These are phyloP conservation scores for Eupeodes corollae DNA, from an alignment of 1,140 invertebrate species.

Conservation along the genomic window DNA sequence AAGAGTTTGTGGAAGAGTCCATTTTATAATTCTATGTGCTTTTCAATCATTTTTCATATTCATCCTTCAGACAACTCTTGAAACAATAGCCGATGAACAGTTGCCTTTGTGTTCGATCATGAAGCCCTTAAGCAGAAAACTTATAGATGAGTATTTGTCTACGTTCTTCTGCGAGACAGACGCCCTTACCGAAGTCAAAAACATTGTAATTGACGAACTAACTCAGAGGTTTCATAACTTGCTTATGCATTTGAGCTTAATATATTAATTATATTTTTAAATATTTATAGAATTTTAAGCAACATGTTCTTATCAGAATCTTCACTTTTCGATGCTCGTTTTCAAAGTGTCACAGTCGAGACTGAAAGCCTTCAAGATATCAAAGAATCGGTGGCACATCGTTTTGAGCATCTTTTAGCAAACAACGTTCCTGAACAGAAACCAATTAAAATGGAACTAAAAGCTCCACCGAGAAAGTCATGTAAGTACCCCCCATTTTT, in stretches of 20 bases:
- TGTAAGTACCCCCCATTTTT: too few relatives aligned
- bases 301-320: neutral
- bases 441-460: too few relatives aligned
- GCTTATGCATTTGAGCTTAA: too few relatives aligned
- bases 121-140: conserved; percentile 43
- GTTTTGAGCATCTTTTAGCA: conserved; percentile 29
- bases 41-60: too few relatives aligned
- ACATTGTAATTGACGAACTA: neutral
- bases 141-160: conserved; percentile 18
- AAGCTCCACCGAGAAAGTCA: too few relatives aligned
- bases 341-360: neutral
- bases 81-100: conserved; percentile 44
- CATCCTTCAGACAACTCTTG: conserved; percentile 45
- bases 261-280: too few relatives aligned
- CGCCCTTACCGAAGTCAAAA: neutral
- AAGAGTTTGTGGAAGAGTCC: too few relatives aligned
- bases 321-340: neutral
- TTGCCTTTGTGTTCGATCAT: conserved; percentile 43
- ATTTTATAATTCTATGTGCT: too few relatives aligned
- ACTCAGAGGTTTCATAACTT: neutral
- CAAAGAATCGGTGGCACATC: neutral
- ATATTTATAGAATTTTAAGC: too few relatives aligned
- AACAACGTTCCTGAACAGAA: conserved; percentile 9
- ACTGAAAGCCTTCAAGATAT: neutral
- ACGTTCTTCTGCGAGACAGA: neutral